Evolutionary conservation across 2,888 invertebrate species (phyloP), one percentile per base, ranked within the genome.

Genomic region (Serrognathus titanus): DNA sequence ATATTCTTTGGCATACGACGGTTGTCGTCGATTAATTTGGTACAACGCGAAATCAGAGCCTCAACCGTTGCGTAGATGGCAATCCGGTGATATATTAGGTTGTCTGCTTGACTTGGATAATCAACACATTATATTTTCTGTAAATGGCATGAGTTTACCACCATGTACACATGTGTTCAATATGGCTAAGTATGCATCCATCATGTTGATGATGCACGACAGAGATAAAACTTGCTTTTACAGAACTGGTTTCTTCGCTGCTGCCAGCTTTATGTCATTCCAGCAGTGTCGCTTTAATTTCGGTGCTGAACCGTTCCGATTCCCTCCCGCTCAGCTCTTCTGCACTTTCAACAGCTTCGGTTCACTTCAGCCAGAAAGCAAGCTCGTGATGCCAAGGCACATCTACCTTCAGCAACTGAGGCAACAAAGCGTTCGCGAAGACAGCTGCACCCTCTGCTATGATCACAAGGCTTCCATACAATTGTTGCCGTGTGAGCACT

Each of bases 201-300:
- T 12, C 7, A 10, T 16, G 11, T 8, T 20, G 12, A 43, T 20
- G 13, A 43, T 20, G 13, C 20, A 43, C 6, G 11, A 4, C 13
- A 40, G 7, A 5, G 13, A 20, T 13, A 16, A 16, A 13, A 16
- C 9, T 43, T 9, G 10, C 9, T 9, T 60, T 77, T 77, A 38
- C 75, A 93, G 92, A 66, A 83, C 85, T 65, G 95, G 95, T 35
- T 95, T 93, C 78, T 96, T 92, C 79, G 94, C 96, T 7, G 96
- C 94, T 2, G 96, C 95, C 2, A 95, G 94, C 76, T 95, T 96
- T 77, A 96, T 95, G 95, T 92, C 94, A 60, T 96, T 94, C 81
- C 96, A 97, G 75, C 95, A 95, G 73, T 94, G 94, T 78, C 83
- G 87, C 48, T 96, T 96, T 79, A 96, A 96, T 79, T 96, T 96